Base-by-base conservation (phyloP, 2,888 invertebrate species). In the Tachina fera region DNA sequence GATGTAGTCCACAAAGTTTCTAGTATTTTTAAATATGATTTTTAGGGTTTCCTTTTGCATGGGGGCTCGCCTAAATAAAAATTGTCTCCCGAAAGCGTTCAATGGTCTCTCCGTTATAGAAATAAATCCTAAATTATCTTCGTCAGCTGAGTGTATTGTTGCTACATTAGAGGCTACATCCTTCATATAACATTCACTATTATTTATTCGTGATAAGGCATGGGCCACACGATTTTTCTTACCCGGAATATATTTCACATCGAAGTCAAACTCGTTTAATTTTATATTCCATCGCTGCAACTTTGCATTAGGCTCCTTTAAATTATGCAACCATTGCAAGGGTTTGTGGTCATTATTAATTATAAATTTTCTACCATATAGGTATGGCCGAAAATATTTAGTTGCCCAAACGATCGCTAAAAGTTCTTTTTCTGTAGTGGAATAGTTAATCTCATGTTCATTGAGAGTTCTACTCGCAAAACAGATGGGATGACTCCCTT, bases 391-490 rank as follows among this genome's bases (percentile, higher is more conserved):
- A 31, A 76, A 76, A 41, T 76, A 65, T 56, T 65, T 76, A 9
- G 65, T 56, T n/a, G 76, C 56, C 67, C 67, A 76, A 13, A 76
- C 61, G 19, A 78, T 58, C 16, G 78, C 78, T 16, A 78, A n/a
- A 9, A 68, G 19, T 11, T 78, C 77, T 43, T 47, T 60, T n/a
- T 78, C 77, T 47, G 39, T 77, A 11, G 67, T 31, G 14, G 67
- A 65, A 14, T 51, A 70, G 41, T 70, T 53, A 41, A 56, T 9
- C 49, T 67, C 67, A 31, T 68, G 53, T 53, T 68, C 41, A 39
- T 53, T 68, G 16, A 65, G 47, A 45, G 47, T 65, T 22, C 65
- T 65, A 14, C 65, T 47, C n/a, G 70, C 43, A 70, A n/a, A n/a
- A n/a, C n/a, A n/a, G n/a, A n/a, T n/a, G n/a, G n/a, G n/a, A n/a